These are phyloP conservation scores for Coranthus polyacanthus DNA, from an alignment of 2,797 vertebrate genomes.

Conservation along the genomic window DNA sequence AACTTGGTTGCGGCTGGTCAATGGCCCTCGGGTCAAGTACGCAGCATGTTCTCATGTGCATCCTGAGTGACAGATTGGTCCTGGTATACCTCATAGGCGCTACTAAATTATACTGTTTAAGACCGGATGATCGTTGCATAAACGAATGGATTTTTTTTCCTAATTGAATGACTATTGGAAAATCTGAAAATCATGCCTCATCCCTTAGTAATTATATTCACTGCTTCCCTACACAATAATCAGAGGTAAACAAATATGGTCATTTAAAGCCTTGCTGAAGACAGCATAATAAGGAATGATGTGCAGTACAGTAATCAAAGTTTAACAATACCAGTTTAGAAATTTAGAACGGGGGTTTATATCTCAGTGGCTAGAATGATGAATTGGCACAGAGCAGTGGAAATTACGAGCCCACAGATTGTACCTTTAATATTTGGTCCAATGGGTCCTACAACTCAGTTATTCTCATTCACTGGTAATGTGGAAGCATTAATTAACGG, in stretches of 20 bases:
- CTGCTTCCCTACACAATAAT: constrained; percentile 27
- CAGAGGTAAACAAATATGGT: constrained; percentile 54
- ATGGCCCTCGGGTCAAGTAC: no score
- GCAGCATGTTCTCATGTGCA: no score
- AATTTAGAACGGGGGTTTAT: constrained; percentile 38
- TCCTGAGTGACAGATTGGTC: no score
- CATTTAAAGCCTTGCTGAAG: constrained; percentile 36
- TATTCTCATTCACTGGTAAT: constrained; percentile 81
- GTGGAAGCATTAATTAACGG: constrained; percentile 85
- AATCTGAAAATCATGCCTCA: constrained; percentile 38
- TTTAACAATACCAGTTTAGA: constrained; percentile 52
- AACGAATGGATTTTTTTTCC: no score
- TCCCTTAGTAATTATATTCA: constrained; percentile 26
- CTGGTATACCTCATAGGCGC: no score
- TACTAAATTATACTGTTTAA: no score
- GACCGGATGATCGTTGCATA: no score
- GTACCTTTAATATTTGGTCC: constrained; percentile 84
- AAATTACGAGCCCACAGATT: constrained; percentile 77
- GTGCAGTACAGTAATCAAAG: constrained; percentile 42
- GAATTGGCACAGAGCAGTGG: constrained; percentile 72
- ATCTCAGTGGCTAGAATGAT: constrained; percentile 59
- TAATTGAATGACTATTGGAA: neutral
- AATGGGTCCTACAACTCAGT: constrained; percentile 82
- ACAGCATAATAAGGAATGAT: constrained; percentile 43
- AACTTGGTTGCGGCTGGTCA: no score